Conservation (phyloP, 1,140 invertebrate genomes). For the Fopius arisanus region DNA sequence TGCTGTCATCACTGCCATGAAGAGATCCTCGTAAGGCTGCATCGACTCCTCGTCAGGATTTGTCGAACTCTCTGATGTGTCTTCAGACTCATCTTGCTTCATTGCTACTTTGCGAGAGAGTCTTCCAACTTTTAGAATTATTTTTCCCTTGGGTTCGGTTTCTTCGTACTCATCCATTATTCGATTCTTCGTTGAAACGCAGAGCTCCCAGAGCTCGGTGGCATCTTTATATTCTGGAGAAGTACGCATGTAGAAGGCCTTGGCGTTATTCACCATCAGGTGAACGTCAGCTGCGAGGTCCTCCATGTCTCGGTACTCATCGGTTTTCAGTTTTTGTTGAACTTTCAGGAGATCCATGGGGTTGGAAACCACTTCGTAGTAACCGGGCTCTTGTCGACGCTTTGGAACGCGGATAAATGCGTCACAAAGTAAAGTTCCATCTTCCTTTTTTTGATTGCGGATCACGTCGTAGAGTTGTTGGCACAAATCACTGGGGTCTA, state of each 20-base stretch:
- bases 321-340: constrained; percentile 95
- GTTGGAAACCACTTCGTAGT: constrained; percentile 90
- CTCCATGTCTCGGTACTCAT: constrained; percentile 90
- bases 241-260: constrained; percentile 89
- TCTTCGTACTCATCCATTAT: constrained; percentile 64
- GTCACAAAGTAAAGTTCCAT: constrained; percentile 90
- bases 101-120: constrained; percentile 59
- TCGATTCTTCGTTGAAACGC: constrained; percentile 64
- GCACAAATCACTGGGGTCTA: constrained; percentile 78
- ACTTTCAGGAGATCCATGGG: constrained; percentile 94
- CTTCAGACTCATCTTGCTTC: constrained; percentile 68
- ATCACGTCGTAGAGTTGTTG: constrained; percentile 93
- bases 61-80: constrained; percentile 76
- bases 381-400: constrained; percentile 86
- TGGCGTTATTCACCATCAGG: constrained; percentile 88
- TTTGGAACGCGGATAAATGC: constrained; percentile 94
- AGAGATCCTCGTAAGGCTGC: constrained; percentile 80
- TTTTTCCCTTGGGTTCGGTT: constrained; percentile 67
- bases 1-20: constrained; percentile 81
- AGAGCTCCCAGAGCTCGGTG: constrained; percentile 88
- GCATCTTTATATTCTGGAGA: constrained; percentile 92
- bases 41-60: constrained; percentile 76
- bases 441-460: constrained; percentile 89
- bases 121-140: constrained; percentile 68
- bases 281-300: constrained; percentile 88